phyloP scores from a whole-genome alignment of 2,888 invertebrate species.

The Sarcophaga carnaria region DNA sequence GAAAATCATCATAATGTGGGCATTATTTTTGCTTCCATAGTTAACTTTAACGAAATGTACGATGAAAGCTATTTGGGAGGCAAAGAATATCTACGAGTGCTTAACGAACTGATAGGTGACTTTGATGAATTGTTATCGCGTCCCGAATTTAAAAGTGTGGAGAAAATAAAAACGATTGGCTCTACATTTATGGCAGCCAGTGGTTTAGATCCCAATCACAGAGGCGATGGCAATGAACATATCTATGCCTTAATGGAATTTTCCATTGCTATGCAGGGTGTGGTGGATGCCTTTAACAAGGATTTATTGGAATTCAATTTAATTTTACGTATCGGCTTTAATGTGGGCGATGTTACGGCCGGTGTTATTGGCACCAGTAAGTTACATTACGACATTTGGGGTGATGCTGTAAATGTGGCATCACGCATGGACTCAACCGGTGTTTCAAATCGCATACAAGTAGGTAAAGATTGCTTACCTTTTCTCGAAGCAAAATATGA shows the following conservation, averaged over 20 bases:
- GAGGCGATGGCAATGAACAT: constrained; percentile 87
- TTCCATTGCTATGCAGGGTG: constrained; percentile 94
- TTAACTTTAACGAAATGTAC: constrained; percentile 98
- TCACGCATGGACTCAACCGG: constrained; percentile 99
- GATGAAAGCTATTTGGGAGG: constrained; percentile 98
- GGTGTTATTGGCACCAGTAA: constrained; percentile 98
- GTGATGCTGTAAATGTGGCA: constrained; percentile 98
- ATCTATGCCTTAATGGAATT: constrained; percentile 96
- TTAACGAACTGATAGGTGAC: constrained; percentile 97
- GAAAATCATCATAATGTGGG: constrained; percentile 96
- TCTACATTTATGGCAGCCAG: constrained; percentile 99
- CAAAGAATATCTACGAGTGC: constrained; percentile 95
- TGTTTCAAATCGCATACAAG: constrained; percentile 91
- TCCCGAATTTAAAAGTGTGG: constrained; percentile 92
- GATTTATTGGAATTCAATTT: constrained; percentile 95
- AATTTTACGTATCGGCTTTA: constrained; percentile 93
- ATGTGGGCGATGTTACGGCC: constrained; percentile 97
- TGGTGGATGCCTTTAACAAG: constrained; percentile 93
- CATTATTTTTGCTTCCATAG: constrained; percentile 97
- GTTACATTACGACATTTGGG: constrained; percentile 98
- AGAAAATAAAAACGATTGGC: constrained; percentile 98
- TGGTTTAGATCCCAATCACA: constrained; percentile 92
- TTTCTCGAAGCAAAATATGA: constrained; percentile 89
- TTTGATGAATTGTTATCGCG: constrained; percentile 95
- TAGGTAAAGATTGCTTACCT: constrained; percentile 89